Base-by-base conservation (phyloP, 2,113 vertebrate species). In the Coregonus clupeaformis region DNA sequence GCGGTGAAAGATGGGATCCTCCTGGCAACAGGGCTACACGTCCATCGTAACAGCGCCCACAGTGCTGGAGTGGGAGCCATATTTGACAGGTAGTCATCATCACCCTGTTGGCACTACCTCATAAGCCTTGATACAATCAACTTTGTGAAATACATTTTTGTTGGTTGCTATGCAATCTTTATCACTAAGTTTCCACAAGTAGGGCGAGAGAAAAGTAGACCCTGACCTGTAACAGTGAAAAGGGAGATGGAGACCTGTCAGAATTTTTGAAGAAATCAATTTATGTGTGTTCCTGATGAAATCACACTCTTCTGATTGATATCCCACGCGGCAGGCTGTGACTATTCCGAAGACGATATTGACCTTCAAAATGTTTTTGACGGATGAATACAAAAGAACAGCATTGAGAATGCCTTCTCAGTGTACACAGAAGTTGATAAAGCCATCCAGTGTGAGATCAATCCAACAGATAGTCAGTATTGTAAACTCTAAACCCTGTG, bases 61-160 rank as follows among this genome's bases (percentile, higher is more conserved):
- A 99, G 97, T 2, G 98, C 98, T 0, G 98, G 98, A 11, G 98
- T 99, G 18, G 98, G 98, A 71, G 97, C 98, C 91, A 99, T 99
- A 93, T 99, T 99, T 69, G 98, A 99, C 94, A 97, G 98, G 98
- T 99, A 77, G 64, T 85, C 71, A n/a, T 69, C 47, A 52, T 42
- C 36, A 11, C 9, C 36, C 36, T 42, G 36, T 42, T 42, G 7
- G 36, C 36, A 11, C 36, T 42, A 9, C 36, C 29, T 29, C 42
- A 45, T 45, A 29, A 29, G 29, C 29, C 36, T 42, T 42, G 9
- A 42, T 42, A 42, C 9, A 42, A 42, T 42, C 36, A 42, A 7
- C 36, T 42, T 11, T 42, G 36, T 42, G 36, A 42, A 42, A 42
- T 42, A 42, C 36, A 42, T 42, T 18, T 52, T 16, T 18, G 3